Base-by-base conservation (phyloP, 2,888 invertebrate genomes). In the Oscheius myriophilus region DNA sequence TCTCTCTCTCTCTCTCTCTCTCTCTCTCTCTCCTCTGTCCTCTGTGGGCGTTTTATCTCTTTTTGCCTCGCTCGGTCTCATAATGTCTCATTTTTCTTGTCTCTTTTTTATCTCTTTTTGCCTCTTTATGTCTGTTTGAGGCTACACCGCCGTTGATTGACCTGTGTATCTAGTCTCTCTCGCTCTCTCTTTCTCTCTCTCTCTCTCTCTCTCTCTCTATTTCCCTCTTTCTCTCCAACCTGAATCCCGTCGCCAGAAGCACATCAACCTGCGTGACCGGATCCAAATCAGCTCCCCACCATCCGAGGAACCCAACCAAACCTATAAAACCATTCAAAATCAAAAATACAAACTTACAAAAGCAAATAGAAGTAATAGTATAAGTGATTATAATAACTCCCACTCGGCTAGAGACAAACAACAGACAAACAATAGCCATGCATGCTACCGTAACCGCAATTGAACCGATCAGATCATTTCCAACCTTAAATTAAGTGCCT, bases 231-330 rank as follows among this genome's bases (percentile, higher is more conserved):
- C 23, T 18, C 3, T 58, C n/a, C 21, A 18, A 67, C 70, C 70
- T 70, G 67, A 86, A 86, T 4, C 85, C 85, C 18, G 85, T 85
- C 53, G 85, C 85, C 11, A 85, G 69, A 4, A 85, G 75, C 0
- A 84, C 82, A 69, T 85, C 85, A 4, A 85, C 76, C 70, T 80
- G 80, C 11, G 82, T 83, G 11, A 86, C 82, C 6, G 86, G 86
- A 46, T 86, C 86, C 39, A 86, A 69, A 68, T 86, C 86, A 9
- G 82, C 81, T 21, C 86, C 86, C 81, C 83, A 84, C 73, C 81
- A 84, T 26, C 80, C 78, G 23, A 86, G 72, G 18, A 80, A 69
- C 2, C 86, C 86, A 51, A 85, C 82, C 43, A 85, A 79, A 14
- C 74, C 85, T 85, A 75, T 42, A 42, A 39, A 26, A 39, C 46